Evolutionary conservation across 2,797 vertebrate genomes (phyloP).

Genomic region (Mormyrus proboscirostris): DNA sequence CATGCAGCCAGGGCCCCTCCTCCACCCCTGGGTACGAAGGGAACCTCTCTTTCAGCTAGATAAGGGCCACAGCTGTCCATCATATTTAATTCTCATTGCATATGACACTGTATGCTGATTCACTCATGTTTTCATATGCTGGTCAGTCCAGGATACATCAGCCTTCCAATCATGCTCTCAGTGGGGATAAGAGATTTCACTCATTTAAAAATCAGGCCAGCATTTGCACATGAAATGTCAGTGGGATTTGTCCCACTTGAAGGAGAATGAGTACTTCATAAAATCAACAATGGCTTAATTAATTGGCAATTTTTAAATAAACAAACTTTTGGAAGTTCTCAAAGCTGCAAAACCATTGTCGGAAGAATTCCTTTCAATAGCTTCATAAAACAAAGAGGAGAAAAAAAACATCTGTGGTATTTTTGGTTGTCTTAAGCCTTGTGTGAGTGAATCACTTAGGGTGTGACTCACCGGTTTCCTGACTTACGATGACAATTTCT

Average conservation of each 20-base stretch:
- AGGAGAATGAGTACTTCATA: not conserved
- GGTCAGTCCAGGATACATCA: not conserved
- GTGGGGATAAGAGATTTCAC: not conserved
- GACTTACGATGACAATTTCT: not conserved
- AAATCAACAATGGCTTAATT: not conserved
- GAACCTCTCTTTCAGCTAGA: slow-evolving; percentile 45
- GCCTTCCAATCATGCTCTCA: not conserved
- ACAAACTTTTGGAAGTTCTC: not conserved
- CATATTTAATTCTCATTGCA: slow-evolving; percentile 50
- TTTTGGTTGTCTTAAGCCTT: not conserved
- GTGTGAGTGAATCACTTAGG: not conserved
- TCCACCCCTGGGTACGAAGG: not conserved
- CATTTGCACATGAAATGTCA: not conserved
- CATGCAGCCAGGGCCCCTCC: slow-evolving; percentile 57
- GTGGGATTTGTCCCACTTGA: not conserved
- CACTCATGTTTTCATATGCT: slow-evolving; percentile 18
- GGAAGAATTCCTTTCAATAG: not conserved
- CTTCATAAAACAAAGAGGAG: not conserved
- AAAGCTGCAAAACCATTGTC: not conserved
- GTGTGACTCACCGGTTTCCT: not conserved
- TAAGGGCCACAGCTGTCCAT: slow-evolving; percentile 71
- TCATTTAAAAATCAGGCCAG: not conserved
- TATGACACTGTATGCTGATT: slow-evolving; percentile 44
- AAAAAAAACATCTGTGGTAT: not conserved
- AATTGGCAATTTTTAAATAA: not conserved